Conservation (phyloP, 2,113 vertebrate genomes). For the Parus major region DNA sequence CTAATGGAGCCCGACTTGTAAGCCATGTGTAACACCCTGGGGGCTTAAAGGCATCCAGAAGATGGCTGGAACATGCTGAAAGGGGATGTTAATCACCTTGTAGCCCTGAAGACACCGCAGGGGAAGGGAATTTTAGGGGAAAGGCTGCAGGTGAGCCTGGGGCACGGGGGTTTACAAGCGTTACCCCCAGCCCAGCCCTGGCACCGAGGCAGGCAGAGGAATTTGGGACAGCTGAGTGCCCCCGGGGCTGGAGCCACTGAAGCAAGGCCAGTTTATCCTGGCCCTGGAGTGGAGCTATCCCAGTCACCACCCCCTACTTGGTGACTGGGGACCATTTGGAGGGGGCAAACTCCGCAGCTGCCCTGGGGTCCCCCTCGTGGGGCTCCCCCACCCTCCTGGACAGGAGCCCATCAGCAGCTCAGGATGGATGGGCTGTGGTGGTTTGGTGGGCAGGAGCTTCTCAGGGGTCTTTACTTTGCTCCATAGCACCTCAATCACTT, state of each 20-base stretch:
- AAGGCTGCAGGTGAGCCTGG: background rate
- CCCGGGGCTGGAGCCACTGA: background rate
- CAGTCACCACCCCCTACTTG: background rate
- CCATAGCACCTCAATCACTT: background rate
- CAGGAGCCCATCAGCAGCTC: background rate
- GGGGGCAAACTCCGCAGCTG: background rate
- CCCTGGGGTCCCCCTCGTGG: background rate
- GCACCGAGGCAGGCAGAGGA: background rate
- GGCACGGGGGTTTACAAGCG: too few relatives aligned
- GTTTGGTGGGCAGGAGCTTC: background rate
- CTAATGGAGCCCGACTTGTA: background rate
- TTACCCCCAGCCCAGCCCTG: rapidly evolving
- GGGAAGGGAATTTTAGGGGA: background rate
- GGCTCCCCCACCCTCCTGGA: background rate
- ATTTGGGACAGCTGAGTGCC: background rate
- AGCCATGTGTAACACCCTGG: background rate
- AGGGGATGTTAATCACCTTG: background rate
- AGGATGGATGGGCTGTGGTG: background rate
- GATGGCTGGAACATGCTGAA: background rate
- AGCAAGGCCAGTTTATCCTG: background rate
- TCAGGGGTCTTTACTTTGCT: background rate
- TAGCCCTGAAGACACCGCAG: background rate
- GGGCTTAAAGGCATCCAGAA: background rate
- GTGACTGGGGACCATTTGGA: rapidly evolving
- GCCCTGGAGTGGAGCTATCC: background rate